Evolutionary conservation across 2,888 invertebrate species (phyloP), one percentile per base, ranked within the genome.

Genomic region (Drosophila quinaria): DNA sequence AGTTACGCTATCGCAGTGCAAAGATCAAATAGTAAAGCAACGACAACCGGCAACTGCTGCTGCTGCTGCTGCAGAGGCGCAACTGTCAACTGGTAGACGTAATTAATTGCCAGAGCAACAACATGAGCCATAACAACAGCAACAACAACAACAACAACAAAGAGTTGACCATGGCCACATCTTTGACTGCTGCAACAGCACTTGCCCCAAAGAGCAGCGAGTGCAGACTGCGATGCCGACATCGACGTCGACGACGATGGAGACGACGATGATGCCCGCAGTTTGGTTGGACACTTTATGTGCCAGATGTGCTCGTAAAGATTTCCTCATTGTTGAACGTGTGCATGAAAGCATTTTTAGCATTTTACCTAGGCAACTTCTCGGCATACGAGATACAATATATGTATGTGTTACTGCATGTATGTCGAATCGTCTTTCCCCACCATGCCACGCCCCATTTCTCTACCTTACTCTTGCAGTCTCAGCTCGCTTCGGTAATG

Each of bases 251-350:
- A 58, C 56, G n/a, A 10, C 42, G 37, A 44, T 17, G 22, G 29
- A 9, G 3, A 41, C 46, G 47, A 31, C 17, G 63, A 5, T 33
- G 69, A 49, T 70, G 62, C 73, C 70, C 70, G 76, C 76, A 66
- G 76, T 78, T 74, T 47, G 65, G 58, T 74, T 70, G 87, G 80
- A 81, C 87, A 81, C 77, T 86, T 87, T 86, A 87, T 86, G 86
- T 80, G 86, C 80, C 84, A 83, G 88, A 86, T 88, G 86, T 80
- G 87, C 87, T 86, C 88, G 87, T 88, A 86, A 86, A 88, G 88
- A 86, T 86, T 86, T 81, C 88, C 86, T 81, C 87, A 86, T 86
- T 88, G 87, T 78, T 78, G 78, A 69, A 81, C 86, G 81, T 88
- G 87, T 81, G 89, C 87, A 86, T 88, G 86, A 88, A 86, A 86